Evolutionary conservation across 2,797 vertebrate species (phyloP).

Genomic region (Zalophus californianus): DNA sequence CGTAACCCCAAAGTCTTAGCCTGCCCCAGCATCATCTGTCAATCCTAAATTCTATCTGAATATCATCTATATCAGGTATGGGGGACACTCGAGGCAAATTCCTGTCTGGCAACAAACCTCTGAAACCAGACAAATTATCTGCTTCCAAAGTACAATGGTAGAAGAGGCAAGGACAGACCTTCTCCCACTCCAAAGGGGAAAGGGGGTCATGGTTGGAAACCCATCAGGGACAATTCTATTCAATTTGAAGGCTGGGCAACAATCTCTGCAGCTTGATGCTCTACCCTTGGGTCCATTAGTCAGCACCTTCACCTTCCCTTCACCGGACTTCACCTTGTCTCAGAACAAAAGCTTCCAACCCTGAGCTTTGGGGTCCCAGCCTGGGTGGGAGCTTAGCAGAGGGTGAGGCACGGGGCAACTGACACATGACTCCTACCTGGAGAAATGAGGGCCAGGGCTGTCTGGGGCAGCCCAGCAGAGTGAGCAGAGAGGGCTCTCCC

Average conservation of each 20-base stretch:
- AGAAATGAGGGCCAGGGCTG: neutral
- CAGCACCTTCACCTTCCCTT: neutral
- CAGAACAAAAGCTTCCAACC: neutral
- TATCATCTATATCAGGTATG: neutral
- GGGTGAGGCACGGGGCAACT: fast-evolving
- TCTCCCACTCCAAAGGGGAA: neutral
- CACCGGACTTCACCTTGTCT: too few species aligned
- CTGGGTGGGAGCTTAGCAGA: neutral
- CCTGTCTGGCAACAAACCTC: neutral
- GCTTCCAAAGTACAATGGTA: neutral
- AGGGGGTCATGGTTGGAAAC: neutral
- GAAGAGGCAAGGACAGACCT: neutral
- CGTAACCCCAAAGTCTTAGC: neutral
- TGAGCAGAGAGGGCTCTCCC: neutral
- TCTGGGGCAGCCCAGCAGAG: neutral
- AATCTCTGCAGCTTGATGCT: too few species aligned
- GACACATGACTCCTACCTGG: neutral
- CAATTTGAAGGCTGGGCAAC: fast-evolving
- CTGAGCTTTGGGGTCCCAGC: too few species aligned
- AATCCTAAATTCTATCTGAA: neutral
- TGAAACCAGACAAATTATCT: neutral
- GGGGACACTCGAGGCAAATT: neutral
- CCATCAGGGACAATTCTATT: neutral
- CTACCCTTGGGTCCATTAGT: fast-evolving
- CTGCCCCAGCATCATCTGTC: fast-evolving